Base-by-base conservation (phyloP, 2,113 vertebrate species). In the Cervus canadensis region DNA sequence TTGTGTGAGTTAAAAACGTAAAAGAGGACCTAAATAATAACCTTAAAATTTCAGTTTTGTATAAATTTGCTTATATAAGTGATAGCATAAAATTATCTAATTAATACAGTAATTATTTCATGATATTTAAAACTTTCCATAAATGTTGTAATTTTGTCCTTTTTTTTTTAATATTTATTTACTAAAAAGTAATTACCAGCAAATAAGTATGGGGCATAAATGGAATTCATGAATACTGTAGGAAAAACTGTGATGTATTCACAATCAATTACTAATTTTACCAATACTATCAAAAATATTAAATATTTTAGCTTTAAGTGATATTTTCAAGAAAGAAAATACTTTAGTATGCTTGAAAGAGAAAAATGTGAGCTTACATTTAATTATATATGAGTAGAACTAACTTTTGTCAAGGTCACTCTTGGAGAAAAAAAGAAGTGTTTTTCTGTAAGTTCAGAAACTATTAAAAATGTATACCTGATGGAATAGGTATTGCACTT, bases 371-470 rank as follows among this genome's bases (percentile, higher is more conserved):
- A 45, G 26, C 2, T 84, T 48, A 92, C 76, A 94, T 90, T 98
- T 94, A 82, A 91, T 83, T 96, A 57, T 7, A 95, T 1, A 1
- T 64, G 59, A 83, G 11, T 30, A 60, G 11, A 97, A 82, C 21
- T 56, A 91, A 1, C 50, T 96, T 96, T 96, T 95, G 10, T 43
- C 91, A 97, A 97, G 93, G 82, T 97, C 89, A 97, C 28, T 87
- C 89, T 54, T 85, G 6, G 6, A n/a, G 0, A 6, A 52, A 78
- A 93, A 45, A 60, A 12, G 19, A 62, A n/a, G 1, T 40, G 25
- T 62, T 93, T 95, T 71, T 17, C 17, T 16, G 0, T 74, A 95
- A 91, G 23, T 71, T 8, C 25, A 92, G 45, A 60, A 93, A 78
- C 12, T 83, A 95, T 71, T 81, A 50, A 89, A 89, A 97, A 97